Evolutionary conservation across 2,888 invertebrate species (phyloP), one percentile per base, ranked within the genome.

Genomic region (Pimpla rufipes): DNA sequence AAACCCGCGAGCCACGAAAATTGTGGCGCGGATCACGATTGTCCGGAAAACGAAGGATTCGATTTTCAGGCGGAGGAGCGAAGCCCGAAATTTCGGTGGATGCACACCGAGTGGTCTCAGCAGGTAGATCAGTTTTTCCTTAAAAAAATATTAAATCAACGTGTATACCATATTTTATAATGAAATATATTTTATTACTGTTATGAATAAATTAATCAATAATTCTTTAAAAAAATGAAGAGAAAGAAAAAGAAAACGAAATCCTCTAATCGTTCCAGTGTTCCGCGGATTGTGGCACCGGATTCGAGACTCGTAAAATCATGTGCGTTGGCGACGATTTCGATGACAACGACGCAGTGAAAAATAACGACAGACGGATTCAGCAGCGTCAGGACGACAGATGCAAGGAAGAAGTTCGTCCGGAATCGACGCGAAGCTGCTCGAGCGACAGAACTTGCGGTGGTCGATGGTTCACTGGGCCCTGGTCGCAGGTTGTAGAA

Each of bases 391-490:
- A 29, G 0, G 94, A 95, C 1, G 94, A 95, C 10, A 79, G 85
- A 1, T 95, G 96, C 89, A 94, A 95, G 45, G 93, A 95, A 84
- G 94, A 94, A 68, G 93, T 93, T 45, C 94, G 95, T 67, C 95
- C 97, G 0, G 95, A 95, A 85, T 94, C 95, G 1, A 95, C 95
- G 0, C 95, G 97, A 87, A 94, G 95, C 0, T 97, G 97, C 90
- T 94, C 96, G 4, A 95, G 95, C 40, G 95, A 96, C 81, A 95
- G 94, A 86, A 95, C 95, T 86, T 98, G 96, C 91, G 96, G 89
- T 92, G 96, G 97, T 0, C 95, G 96, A 88, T 98, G 98, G 98
- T 98, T 97, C 91, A 94, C 96, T 7, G 97, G 98, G 45, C 96
- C 96, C 0, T 97, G 97, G 96, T 94, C 95, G 1, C 85, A 88